Evolutionary conservation across 1,140 invertebrate genomes (phyloP).

Genomic region (Zaprionus nigranus): DNA sequence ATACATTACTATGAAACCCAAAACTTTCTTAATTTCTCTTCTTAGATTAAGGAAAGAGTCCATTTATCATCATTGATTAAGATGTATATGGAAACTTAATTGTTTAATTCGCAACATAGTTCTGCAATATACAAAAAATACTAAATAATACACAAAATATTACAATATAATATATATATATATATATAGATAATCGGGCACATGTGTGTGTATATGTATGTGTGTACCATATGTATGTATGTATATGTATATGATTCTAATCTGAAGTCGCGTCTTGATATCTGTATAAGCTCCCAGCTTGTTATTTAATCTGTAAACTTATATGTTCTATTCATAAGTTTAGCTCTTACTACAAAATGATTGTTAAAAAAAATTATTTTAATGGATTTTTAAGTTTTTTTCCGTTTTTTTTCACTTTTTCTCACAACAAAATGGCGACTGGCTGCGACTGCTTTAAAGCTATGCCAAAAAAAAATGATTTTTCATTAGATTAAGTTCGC

Average conservation of each 20-base stretch:
- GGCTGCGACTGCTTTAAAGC: constrained; percentile 54
- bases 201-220: constrained; percentile 33
- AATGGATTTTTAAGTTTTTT: constrained; percentile 33
- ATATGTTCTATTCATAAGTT: constrained; percentile 14
- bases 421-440: constrained; percentile 60
- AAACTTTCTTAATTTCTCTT: neutral
- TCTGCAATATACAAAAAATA: constrained; percentile 67
- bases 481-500: neutral
- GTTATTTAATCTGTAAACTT: constrained; percentile 20
- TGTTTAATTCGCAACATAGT: constrained; percentile 66
- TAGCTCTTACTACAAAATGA: constrained; percentile 16
- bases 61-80: neutral
- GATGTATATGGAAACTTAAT: constrained; percentile 55
- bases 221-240: constrained; percentile 29
- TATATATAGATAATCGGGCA: constrained; percentile 24
- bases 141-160: constrained; percentile 58
- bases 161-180: constrained; percentile 42
- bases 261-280: constrained; percentile 25
- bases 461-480: constrained; percentile 47
- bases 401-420: constrained; percentile 38
- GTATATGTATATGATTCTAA: constrained; percentile 22
- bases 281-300: constrained; percentile 13
- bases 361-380: constrained; percentile 20
- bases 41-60: too few relatives aligned
- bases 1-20: neutral